These are phyloP conservation scores for Eulacestoma nigropectus DNA, from an alignment of 2,113 vertebrate genomes.

Conservation along the genomic window DNA sequence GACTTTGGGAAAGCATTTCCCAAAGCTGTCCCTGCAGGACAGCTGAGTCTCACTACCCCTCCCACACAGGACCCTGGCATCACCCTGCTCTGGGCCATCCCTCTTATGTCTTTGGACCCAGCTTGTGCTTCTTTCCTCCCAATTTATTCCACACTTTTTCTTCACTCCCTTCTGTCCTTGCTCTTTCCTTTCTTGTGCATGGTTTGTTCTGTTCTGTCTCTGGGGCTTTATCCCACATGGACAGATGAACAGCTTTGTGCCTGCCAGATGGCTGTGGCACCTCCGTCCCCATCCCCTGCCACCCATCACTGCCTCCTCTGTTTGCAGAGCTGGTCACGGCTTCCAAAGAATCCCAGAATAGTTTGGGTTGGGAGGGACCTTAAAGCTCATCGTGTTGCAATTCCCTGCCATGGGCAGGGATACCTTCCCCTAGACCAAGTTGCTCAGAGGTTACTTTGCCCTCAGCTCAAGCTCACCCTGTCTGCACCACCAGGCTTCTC, in stretches of 20 bases:
- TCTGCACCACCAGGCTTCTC: not conserved
- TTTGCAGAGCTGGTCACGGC: not conserved
- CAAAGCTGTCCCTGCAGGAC: not conserved
- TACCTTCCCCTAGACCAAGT: not conserved
- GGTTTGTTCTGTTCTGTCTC: not conserved
- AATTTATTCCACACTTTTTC: not conserved
- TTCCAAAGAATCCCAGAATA: not conserved
- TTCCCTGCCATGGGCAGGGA: not conserved
- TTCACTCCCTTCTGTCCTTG: not conserved
- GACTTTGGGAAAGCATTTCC: not conserved
- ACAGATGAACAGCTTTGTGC: not conserved
- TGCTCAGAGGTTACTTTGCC: not conserved
- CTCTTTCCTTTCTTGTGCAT: not conserved
- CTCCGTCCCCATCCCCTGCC: not conserved
- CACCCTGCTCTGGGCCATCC: not conserved
- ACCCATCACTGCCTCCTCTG: not conserved
- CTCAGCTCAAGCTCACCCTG: not conserved
- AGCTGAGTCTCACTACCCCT: not conserved
- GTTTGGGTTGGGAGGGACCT: not conserved
- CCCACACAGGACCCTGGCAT: accelerated
- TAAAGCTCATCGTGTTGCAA: not conserved
- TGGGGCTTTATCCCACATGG: not conserved
- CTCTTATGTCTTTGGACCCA: not conserved
- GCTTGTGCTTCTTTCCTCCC: not conserved
- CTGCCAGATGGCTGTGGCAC: not conserved